Conservation (phyloP, 2,113 vertebrate genomes). For the Scomber colias region DNA sequence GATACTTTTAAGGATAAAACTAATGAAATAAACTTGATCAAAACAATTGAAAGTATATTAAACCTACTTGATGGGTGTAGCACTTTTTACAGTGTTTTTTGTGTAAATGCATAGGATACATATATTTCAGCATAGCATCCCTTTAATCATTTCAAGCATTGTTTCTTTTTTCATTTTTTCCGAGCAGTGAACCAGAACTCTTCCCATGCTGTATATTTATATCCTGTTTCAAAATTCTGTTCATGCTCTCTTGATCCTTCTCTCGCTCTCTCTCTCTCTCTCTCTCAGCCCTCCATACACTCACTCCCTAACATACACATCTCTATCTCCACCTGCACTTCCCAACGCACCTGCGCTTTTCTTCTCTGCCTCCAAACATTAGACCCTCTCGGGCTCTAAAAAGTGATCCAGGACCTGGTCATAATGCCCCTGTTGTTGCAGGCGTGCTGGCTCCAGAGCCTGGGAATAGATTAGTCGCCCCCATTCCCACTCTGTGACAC, state of each 20-base stretch:
- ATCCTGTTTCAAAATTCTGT: slow-evolving; percentile 36
- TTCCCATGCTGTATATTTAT: slow-evolving; percentile 7
- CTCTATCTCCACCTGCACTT: slow-evolving; percentile 47
- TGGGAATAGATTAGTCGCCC: slow-evolving; percentile 75
- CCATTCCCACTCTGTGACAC: slow-evolving; percentile 63
- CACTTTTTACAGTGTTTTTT: no score
- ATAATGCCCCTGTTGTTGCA: slow-evolving; percentile 81
- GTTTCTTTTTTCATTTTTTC: neutral
- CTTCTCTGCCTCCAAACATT: slow-evolving; percentile 18
- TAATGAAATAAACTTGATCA: no score
- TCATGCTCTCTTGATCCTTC: slow-evolving; percentile 28
- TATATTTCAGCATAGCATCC: neutral
- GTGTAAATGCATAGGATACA: neutral
- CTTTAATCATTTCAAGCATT: neutral
- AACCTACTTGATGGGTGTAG: no score
- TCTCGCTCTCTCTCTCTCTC: slow-evolving; percentile 6
- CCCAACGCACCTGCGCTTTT: slow-evolving; percentile 53
- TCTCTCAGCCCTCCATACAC: slow-evolving; percentile 7
- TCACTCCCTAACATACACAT: slow-evolving; percentile 3
- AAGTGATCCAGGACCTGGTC: slow-evolving; percentile 53
- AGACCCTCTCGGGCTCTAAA: slow-evolving; percentile 49
- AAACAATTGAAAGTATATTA: no score
- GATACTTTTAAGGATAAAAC: no score
- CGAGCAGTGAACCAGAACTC: slow-evolving; percentile 7
- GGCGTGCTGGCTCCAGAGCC: slow-evolving; percentile 60